phyloP scores from a whole-genome alignment of 2,888 invertebrate genomes.

The Hoplodrina blanda region DNA sequence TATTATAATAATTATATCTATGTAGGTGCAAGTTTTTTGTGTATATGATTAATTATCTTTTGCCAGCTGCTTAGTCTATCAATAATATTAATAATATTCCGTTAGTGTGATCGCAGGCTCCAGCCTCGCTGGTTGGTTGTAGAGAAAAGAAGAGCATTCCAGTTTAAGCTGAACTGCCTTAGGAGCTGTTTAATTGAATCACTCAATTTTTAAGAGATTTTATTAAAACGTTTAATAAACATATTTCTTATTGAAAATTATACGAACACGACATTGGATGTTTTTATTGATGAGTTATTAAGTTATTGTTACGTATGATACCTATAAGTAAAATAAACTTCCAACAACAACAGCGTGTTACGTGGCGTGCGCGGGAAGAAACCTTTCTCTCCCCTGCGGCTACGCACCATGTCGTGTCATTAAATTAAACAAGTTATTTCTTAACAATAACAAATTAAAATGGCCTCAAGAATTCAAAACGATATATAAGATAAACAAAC shows the following conservation, averaged over 20 bases:
- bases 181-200: slow-evolving; percentile 8
- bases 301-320: not conserved
- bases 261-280: slow-evolving; percentile 13
- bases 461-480: not conserved
- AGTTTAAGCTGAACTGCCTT: slow-evolving; percentile 24
- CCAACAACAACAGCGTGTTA: no score
- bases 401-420: not conserved
- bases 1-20: slow-evolving; percentile 11
- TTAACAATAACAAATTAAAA: not conserved
- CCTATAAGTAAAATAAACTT: no score
- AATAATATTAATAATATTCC: slow-evolving; percentile 38
- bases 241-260: slow-evolving; percentile 10
- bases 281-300: not conserved
- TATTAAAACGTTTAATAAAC: slow-evolving; percentile 37
- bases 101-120: slow-evolving; percentile 29
- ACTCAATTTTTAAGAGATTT: slow-evolving; percentile 31
- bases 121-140: not conserved
- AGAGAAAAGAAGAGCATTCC: not conserved
- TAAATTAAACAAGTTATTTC: not conserved
- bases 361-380: no score
- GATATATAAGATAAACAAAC: not conserved
- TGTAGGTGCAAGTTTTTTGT: slow-evolving; percentile 29
- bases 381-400: no score
- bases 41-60: slow-evolving; percentile 50
- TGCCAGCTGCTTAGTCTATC: slow-evolving; percentile 31